Evolutionary conservation across 1,140 invertebrate genomes (phyloP).

Genomic region (Drosophila malerkotliana): DNA sequence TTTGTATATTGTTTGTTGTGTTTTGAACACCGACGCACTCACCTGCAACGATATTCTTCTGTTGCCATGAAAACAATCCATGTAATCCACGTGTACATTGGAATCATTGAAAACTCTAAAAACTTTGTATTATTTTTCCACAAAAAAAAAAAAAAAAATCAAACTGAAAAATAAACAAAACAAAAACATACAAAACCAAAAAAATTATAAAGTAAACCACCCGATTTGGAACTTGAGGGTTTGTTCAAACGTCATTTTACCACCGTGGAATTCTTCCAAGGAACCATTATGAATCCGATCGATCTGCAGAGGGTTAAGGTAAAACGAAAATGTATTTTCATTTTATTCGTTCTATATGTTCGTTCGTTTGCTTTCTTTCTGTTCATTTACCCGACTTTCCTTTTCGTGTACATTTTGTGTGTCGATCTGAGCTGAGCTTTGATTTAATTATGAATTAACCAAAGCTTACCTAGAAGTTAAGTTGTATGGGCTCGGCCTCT

Average conservation of each 20-base stretch:
- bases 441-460: conserved; percentile 47
- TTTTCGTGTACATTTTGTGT: conserved; percentile 42
- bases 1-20: conserved; percentile 63
- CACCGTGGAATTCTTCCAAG: conserved; percentile 99
- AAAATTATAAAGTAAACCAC: conserved; percentile 90
- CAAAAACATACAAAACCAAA: conserved; percentile 36
- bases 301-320: conserved; percentile 99
- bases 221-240: conserved; percentile 99
- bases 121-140: conserved; percentile 74
- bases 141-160: conserved; percentile 32
- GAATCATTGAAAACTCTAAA: conserved; percentile 69
- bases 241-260: conserved; percentile 99
- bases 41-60: conserved; percentile 52
- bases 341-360: conserved; percentile 75
- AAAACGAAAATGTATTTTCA: conserved; percentile 85
- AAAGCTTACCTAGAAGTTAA: conserved; percentile 18
- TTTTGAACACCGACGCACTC: conserved; percentile 34
- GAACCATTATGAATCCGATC: conserved; percentile 99
- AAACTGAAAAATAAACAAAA: conserved; percentile 29
- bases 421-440: conserved; percentile 33
- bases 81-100: conserved; percentile 63
- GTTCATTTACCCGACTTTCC: conserved; percentile 41
- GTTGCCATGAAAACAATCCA: conserved; percentile 61
- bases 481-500: conserved; percentile 15
- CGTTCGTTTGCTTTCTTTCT: conserved; percentile 61